Conservation (phyloP, 2,888 invertebrate species). For the Neoaliturus tenellus region DNA sequence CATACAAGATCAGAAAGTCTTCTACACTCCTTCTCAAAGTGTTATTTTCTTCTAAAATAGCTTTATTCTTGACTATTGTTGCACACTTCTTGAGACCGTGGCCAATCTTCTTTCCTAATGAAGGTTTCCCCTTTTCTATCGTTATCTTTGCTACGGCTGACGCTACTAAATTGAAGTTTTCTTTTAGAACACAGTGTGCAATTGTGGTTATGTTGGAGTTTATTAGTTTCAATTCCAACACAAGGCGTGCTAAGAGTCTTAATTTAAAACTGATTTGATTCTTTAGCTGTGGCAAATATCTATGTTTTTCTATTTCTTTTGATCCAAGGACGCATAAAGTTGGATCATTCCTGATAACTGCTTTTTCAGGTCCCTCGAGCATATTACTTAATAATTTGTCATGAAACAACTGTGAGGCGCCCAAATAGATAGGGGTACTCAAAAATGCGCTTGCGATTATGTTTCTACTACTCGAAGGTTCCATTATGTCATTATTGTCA, state of each 20-base stretch:
- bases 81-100: constrained; percentile 7
- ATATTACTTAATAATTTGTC: neutral
- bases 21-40: constrained; percentile 7
- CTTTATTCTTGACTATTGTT: neutral
- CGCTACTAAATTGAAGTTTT: neutral
- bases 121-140: constrained; percentile 16
- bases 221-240: constrained; percentile 10
- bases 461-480: neutral
- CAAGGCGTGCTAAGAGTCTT: constrained; percentile 12
- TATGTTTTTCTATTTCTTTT: constrained; percentile 19
- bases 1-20: constrained; percentile 13
- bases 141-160: constrained; percentile 13
- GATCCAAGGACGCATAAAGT: neutral
- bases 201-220: neutral
- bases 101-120: constrained; percentile 26
- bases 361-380: neutral
- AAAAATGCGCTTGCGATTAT: neutral
- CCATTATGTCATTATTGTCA: neutral
- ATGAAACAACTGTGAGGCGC: neutral
- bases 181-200: neutral
- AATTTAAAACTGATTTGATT: constrained; percentile 22
- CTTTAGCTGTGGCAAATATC: constrained; percentile 21
- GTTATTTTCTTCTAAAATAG: neutral
- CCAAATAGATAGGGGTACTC: neutral
- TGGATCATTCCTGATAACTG: neutral